These are phyloP conservation scores for Tetranychus truncatus DNA, from an alignment of 2,888 invertebrate species.

Conservation along the genomic window DNA sequence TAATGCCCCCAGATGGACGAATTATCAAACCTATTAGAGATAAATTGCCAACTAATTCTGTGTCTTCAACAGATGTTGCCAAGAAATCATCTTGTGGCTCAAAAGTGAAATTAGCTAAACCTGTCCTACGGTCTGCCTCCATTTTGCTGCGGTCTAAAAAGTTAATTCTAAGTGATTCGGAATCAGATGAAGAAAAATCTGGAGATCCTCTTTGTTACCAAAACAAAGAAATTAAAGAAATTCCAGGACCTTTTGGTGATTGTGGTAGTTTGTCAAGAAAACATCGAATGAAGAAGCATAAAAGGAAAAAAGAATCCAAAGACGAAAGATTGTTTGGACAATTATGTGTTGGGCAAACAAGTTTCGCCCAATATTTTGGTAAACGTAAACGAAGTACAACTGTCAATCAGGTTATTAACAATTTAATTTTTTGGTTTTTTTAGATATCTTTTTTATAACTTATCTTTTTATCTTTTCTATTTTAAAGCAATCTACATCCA, in stretches of 20 bases:
- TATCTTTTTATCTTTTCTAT: no score
- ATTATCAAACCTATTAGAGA: background rate
- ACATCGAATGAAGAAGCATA: conserved; percentile 10
- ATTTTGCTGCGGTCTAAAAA: conserved; percentile 11
- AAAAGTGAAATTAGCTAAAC: conserved; percentile 3
- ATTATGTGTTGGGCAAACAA: conserved; percentile 1
- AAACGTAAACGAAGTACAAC: conserved; percentile 13
- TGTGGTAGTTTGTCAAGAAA: background rate
- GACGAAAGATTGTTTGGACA: conserved; percentile 8
- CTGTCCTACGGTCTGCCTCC: conserved; percentile 9
- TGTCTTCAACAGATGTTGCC: background rate
- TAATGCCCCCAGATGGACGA: background rate
- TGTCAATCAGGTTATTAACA: background rate
- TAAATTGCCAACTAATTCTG: background rate
- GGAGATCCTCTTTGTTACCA: background rate
- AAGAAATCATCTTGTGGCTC: background rate
- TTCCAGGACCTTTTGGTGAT: conserved; percentile 4
- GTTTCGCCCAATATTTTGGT: conserved; percentile 11
- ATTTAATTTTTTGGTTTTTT: no score
- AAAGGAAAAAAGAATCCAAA: conserved; percentile 9
- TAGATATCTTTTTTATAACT: no score
- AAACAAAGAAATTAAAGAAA: background rate
- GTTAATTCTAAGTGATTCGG: conserved; percentile 14
- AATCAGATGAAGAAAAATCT: conserved; percentile 9
- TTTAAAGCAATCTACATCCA: background rate